Percentiles rank a stretch among this genome's conserved stretches.
phyloP scores from a whole-genome alignment of 2,113 vertebrate genomes.

The Peromyscus leucopus region DNA sequence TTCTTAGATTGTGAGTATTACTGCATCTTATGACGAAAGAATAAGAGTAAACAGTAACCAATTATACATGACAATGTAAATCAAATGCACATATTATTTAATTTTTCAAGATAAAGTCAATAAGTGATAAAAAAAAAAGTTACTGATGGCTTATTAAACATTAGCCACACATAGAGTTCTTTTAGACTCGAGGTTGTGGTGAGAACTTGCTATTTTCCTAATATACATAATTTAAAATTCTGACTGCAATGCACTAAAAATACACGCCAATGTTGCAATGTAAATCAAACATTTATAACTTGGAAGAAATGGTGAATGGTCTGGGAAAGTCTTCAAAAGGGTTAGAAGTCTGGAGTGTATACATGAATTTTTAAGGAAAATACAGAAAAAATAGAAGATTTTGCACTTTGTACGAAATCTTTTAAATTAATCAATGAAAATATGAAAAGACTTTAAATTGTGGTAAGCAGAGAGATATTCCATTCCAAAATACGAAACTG shows the following conservation, averaged over 20 bases:
- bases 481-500: background rate
- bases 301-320: background rate
- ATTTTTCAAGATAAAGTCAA: constrained; percentile 46
- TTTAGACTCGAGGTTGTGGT: background rate
- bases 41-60: background rate
- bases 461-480: background rate
- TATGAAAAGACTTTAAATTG: background rate
- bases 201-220: background rate
- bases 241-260: background rate
- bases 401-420: background rate
- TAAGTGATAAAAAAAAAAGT: constrained; percentile 21
- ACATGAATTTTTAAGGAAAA: background rate
- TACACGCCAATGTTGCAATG: background rate
- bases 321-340: background rate
- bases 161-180: background rate
- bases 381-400: background rate
- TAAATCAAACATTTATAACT: background rate
- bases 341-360: background rate
- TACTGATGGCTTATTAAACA: background rate
- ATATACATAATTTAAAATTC: constrained; percentile 31
- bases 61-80: background rate
- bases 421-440: background rate
- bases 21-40: background rate
- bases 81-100: background rate
- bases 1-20: background rate